Percentiles rank a stretch among this genome's conserved stretches.
Conservation (phyloP, 2,113 vertebrate genomes). For the Cyanocitta stelleri region DNA sequence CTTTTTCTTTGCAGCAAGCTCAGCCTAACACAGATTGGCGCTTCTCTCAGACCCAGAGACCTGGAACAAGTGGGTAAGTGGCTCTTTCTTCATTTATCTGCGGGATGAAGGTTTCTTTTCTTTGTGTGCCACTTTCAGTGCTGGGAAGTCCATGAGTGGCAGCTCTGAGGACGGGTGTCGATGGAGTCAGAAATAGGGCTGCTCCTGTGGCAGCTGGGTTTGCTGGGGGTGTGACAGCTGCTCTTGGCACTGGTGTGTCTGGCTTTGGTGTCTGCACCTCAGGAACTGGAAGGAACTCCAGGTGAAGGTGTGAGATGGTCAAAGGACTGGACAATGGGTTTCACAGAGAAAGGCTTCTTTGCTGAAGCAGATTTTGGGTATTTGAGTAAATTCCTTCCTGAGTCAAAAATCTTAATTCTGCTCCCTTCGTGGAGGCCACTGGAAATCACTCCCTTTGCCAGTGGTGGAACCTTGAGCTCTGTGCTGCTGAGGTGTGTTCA, state of each 20-base stretch:
- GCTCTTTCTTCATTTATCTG: conserved; percentile 1
- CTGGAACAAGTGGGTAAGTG: conserved; percentile 95
- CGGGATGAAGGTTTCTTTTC: background rate
- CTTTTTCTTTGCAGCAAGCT: conserved; percentile 87
- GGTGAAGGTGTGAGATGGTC: background rate
- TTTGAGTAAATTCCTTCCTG: background rate
- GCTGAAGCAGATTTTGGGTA: background rate
- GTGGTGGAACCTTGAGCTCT: background rate
- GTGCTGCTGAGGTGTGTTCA: background rate
- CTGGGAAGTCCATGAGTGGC: background rate
- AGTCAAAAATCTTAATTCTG: background rate
- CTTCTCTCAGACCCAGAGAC: conserved; percentile 96
- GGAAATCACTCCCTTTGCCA: background rate
- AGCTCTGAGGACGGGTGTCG: background rate
- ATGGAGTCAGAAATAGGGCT: background rate
- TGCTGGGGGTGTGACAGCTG: background rate
- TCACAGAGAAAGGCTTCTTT: background rate
- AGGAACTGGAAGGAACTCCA: background rate
- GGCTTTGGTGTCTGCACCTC: background rate
- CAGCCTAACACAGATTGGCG: conserved; percentile 96
- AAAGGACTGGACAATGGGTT: background rate
- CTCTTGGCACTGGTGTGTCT: background rate
- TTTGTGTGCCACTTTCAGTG: background rate
- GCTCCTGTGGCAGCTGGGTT: background rate
- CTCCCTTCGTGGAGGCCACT: background rate